Percentiles rank a stretch among this genome's conserved stretches.
These are phyloP conservation scores for Darevskia mixta DNA, from an alignment of 2,797 vertebrate genomes.

Conservation along the genomic window DNA sequence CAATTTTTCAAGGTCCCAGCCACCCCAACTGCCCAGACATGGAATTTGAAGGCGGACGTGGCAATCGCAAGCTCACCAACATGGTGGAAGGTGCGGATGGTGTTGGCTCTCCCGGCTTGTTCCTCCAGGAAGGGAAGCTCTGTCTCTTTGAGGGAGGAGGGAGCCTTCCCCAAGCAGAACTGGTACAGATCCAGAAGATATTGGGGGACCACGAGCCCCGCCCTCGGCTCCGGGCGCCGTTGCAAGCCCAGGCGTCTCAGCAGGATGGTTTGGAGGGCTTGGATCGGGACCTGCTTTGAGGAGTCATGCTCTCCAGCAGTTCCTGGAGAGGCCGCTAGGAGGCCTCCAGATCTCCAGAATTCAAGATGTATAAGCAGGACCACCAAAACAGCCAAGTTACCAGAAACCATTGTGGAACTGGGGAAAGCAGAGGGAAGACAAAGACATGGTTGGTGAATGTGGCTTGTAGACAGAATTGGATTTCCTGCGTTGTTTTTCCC, in stretches of 20 bases:
- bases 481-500: background rate
- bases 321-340: background rate
- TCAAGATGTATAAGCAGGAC: conserved; percentile 86
- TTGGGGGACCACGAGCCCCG: conserved; percentile 77
- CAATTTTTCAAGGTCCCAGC: no score
- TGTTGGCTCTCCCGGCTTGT: conserved; percentile 84
- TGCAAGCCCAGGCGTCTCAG: conserved; percentile 83
- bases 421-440: background rate
- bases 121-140: conserved; percentile 80
- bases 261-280: conserved; percentile 83
- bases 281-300: conserved; percentile 76
- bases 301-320: conserved; percentile 10
- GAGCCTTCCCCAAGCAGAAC: conserved; percentile 84
- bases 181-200: conserved; percentile 86
- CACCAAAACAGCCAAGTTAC: conserved; percentile 87
- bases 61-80: conserved; percentile 73
- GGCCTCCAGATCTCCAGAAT: conserved; percentile 80
- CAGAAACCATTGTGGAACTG: conserved; percentile 89
- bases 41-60: background rate
- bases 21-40: accelerated
- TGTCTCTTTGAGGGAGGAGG: conserved; percentile 79
- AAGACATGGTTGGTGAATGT: background rate
- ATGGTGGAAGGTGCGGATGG: conserved; percentile 86
- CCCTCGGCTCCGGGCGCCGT: conserved; percentile 79
- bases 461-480: background rate